These are phyloP conservation scores for Bradysia coprophila DNA, from an alignment of 1,140 invertebrate genomes.

Conservation along the genomic window DNA sequence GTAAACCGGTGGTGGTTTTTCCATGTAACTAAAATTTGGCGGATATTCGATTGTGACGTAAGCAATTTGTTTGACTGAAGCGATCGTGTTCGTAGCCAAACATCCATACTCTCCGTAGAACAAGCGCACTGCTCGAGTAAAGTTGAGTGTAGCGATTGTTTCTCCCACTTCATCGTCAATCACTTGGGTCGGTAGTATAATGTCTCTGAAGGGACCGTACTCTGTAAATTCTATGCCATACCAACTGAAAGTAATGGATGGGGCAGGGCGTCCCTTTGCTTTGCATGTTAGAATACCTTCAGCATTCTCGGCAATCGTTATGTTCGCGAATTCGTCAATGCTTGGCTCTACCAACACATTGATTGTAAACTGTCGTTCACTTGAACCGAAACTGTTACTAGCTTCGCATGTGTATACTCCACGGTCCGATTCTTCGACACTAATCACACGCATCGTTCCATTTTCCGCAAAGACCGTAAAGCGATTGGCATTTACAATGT, in stretches of 20 bases:
- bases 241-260: conserved; percentile 44
- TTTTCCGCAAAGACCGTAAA: no score
- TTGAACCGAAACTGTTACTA: conserved; percentile 56
- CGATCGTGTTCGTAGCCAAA: no score
- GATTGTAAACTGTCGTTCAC: conserved; percentile 29
- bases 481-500: no score
- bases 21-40: no score
- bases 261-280: conserved; percentile 55
- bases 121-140: no score
- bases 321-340: conserved; percentile 58
- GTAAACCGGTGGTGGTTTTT: no score
- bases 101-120: no score
- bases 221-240: conserved; percentile 41
- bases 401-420: conserved; percentile 71
- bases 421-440: conserved; percentile 61
- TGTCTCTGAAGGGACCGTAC: conserved; percentile 47
- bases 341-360: conserved; percentile 57
- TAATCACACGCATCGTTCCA: conserved; percentile 60
- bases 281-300: conserved; percentile 51
- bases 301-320: conserved; percentile 39
- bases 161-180: no score
- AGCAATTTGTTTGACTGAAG: no score
- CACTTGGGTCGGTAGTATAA: no score
- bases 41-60: no score
- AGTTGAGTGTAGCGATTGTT: no score